phyloP scores from a whole-genome alignment of 2,888 invertebrate genomes.

The Oscheius sp. region DNA sequence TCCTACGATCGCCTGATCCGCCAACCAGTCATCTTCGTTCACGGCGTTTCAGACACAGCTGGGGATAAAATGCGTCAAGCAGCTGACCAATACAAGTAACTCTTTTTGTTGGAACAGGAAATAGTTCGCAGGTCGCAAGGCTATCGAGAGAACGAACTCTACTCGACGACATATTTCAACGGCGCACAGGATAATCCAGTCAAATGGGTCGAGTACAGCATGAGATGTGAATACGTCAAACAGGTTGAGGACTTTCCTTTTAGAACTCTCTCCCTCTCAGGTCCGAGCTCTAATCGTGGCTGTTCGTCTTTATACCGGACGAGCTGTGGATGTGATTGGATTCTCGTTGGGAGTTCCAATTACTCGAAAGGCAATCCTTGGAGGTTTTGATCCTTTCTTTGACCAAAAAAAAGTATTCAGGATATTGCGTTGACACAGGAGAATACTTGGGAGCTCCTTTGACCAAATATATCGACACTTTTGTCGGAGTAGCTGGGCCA shows the following conservation, averaged over 20 bases:
- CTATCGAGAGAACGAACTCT: conserved; percentile 61
- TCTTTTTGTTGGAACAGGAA: background rate
- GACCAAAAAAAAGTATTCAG: conserved; percentile 31
- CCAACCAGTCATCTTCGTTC: conserved; percentile 68
- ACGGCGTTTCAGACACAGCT: conserved; percentile 67
- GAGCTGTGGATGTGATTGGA: conserved; percentile 67
- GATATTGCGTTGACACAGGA: conserved; percentile 66
- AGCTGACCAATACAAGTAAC: conserved; percentile 54
- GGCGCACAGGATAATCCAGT: conserved; percentile 68
- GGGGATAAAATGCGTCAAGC: conserved; percentile 63
- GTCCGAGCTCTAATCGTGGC: conserved; percentile 68
- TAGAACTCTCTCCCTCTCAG: conserved; percentile 30
- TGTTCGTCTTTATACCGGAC: conserved; percentile 67
- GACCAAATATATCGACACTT: conserved; percentile 65
- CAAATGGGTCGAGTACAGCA: conserved; percentile 67
- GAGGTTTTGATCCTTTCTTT: conserved; percentile 49
- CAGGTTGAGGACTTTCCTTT: conserved; percentile 40
- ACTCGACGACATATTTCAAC: conserved; percentile 69
- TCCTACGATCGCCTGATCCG: conserved; percentile 51
- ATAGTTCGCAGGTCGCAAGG: conserved; percentile 11
- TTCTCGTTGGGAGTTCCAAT: conserved; percentile 69
- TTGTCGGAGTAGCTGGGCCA: conserved; percentile 68
- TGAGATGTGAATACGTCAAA: conserved; percentile 66
- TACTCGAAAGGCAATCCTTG: conserved; percentile 67
- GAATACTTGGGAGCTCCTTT: conserved; percentile 63